Conservation (phyloP, 2,888 invertebrate species). For the Orthosia cruda region DNA sequence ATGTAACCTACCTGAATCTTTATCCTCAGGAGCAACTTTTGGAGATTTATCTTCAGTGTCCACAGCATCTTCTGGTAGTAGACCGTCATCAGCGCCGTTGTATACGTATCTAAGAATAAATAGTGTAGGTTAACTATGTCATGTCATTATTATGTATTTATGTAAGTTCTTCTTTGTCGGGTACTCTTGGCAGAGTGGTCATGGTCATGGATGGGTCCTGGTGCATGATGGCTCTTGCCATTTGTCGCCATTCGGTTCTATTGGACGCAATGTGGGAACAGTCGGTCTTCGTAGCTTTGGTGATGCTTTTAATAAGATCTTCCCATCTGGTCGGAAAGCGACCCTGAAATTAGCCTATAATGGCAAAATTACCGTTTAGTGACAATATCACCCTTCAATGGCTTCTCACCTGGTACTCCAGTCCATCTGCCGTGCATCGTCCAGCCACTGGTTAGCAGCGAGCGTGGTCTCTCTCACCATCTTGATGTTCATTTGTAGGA, state of each 20-base stretch:
- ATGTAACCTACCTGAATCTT: constrained; percentile 67
- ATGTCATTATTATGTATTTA: too few species aligned
- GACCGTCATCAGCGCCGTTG: constrained; percentile 85
- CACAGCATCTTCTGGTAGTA: constrained; percentile 82
- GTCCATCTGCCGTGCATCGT: constrained; percentile 88
- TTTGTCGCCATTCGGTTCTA: too few species aligned
- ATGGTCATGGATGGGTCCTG: too few species aligned
- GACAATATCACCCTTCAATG: neutral
- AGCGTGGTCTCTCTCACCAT: constrained; percentile 88
- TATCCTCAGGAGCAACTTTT: constrained; percentile 62
- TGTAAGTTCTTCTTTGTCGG: too few species aligned
- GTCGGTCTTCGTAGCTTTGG: too few species aligned
- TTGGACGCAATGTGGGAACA: too few species aligned
- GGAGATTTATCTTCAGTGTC: constrained; percentile 73
- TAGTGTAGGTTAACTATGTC: neutral
- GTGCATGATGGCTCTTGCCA: too few species aligned
- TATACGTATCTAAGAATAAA: constrained; percentile 81
- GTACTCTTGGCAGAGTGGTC: too few species aligned
- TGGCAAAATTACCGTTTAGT: too few species aligned
- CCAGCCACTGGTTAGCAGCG: constrained; percentile 90
- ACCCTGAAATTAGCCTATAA: too few species aligned
- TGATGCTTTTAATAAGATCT: too few species aligned
- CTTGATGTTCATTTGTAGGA: constrained; percentile 90
- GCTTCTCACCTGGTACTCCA: constrained; percentile 86
- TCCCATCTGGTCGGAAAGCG: too few species aligned